These are phyloP conservation scores for Trematocara zebra DNA, from an alignment of 2,113 vertebrate genomes.

Conservation along the genomic window DNA sequence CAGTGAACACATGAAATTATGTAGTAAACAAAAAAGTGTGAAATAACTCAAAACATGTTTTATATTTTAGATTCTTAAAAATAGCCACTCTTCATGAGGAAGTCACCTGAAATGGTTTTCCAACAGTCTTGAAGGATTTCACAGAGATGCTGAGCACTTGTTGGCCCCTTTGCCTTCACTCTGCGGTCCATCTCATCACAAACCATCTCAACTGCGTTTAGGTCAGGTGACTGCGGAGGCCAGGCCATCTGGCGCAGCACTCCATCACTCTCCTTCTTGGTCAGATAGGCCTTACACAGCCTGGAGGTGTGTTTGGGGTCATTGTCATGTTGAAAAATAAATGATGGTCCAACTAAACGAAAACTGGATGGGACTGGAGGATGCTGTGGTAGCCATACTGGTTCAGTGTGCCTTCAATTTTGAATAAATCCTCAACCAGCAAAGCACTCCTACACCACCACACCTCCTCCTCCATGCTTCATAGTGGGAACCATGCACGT, in stretches of 20 bases:
- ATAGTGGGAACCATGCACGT: background rate
- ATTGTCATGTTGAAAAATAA: background rate
- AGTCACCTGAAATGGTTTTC: background rate
- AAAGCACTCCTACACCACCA: background rate
- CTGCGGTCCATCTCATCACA: background rate
- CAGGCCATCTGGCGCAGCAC: background rate
- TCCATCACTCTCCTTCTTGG: background rate
- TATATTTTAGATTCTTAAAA: background rate
- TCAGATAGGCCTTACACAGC: background rate
- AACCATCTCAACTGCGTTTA: background rate
- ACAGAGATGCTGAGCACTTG: background rate
- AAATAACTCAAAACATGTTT: background rate
- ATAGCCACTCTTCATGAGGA: background rate
- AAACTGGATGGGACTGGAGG: background rate
- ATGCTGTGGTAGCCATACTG: background rate
- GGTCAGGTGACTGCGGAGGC: background rate
- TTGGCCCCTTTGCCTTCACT: background rate
- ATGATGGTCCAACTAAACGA: background rate
- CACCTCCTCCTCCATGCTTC: background rate
- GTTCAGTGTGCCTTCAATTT: background rate
- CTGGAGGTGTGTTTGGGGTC: background rate
- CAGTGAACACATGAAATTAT: background rate
- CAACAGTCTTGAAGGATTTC: background rate
- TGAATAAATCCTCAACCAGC: background rate
- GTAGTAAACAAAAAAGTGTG: background rate